Evolutionary conservation across 2,113 vertebrate genomes (phyloP).

Genomic region (Odobenus rosmarus): DNA sequence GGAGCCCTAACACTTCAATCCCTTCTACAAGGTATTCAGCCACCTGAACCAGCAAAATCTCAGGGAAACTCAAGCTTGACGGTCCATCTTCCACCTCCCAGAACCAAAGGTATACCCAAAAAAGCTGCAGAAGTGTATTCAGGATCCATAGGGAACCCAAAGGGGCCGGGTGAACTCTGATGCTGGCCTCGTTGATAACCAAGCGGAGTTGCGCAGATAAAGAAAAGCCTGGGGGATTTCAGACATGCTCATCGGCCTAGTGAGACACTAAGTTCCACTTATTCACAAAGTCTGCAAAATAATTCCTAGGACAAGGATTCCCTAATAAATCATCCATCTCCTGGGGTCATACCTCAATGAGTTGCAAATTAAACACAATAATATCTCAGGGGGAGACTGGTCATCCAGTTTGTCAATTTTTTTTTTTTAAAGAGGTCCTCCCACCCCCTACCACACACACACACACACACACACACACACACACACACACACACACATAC

Average conservation of each 20-base stretch:
- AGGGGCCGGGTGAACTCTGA: neutral
- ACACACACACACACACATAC: neutral
- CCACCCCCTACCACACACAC: neutral
- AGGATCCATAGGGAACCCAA: neutral
- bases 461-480: too few relatives aligned
- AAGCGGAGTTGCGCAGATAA: neutral
- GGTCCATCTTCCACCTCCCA: neutral
- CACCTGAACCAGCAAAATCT: neutral
- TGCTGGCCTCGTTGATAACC: neutral
- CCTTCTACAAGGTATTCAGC: too few relatives aligned
- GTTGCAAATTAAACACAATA: neutral
- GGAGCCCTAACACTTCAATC: neutral
- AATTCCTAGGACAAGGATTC: neutral
- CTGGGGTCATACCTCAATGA: neutral
- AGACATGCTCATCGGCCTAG: neutral
- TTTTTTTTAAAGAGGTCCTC: neutral
- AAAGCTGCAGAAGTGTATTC: neutral
- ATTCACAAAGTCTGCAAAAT: neutral
- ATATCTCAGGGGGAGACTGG: neutral
- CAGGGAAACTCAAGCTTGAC: neutral
- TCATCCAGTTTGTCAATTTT: neutral
- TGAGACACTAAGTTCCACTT: neutral
- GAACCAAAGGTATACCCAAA: accelerated
- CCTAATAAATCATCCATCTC: too few relatives aligned
- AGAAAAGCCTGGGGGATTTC: neutral